These are phyloP conservation scores for Pantelozetes paolii DNA, from an alignment of 2,888 invertebrate species.

Conservation along the genomic window DNA sequence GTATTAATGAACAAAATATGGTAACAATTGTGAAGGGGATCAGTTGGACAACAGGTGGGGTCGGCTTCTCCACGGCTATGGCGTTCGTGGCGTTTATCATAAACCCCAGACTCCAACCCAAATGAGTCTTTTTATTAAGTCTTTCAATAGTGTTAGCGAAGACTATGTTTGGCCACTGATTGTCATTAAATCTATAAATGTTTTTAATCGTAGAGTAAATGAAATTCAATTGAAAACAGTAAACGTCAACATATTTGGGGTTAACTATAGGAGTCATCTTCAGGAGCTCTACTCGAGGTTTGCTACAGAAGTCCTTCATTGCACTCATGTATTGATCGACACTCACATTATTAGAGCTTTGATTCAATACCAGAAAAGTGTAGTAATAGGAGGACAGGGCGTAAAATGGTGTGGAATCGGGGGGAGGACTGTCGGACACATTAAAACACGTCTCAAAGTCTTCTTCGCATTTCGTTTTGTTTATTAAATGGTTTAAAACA, in stretches of 20 bases:
- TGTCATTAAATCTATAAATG: constrained; percentile 41
- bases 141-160: constrained; percentile 50
- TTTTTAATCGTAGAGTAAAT: constrained; percentile 39
- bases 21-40: constrained; percentile 15
- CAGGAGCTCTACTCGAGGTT: constrained; percentile 2
- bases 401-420: constrained; percentile 49
- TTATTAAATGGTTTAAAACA: constrained; percentile 49
- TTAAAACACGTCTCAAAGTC: constrained; percentile 48
- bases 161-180: constrained; percentile 37
- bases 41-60: constrained; percentile 42
- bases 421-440: constrained; percentile 41
- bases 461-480: constrained; percentile 49
- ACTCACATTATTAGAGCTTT: neutral
- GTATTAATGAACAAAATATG: constrained; percentile 20
- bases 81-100: constrained; percentile 55
- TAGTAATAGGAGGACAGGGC: constrained; percentile 56
- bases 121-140: constrained; percentile 50
- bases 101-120: constrained; percentile 57
- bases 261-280: constrained; percentile 35
- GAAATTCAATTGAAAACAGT: constrained; percentile 42
- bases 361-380: constrained; percentile 44
- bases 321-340: constrained; percentile 17
- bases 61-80: constrained; percentile 50
- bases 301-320: constrained; percentile 37
- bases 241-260: constrained; percentile 34